A percentile compares a stretch with the other conserved stretches of the same genome.
phyloP scores from a whole-genome alignment of 2,113 vertebrate species.

The Ageneiosus marmoratus region DNA sequence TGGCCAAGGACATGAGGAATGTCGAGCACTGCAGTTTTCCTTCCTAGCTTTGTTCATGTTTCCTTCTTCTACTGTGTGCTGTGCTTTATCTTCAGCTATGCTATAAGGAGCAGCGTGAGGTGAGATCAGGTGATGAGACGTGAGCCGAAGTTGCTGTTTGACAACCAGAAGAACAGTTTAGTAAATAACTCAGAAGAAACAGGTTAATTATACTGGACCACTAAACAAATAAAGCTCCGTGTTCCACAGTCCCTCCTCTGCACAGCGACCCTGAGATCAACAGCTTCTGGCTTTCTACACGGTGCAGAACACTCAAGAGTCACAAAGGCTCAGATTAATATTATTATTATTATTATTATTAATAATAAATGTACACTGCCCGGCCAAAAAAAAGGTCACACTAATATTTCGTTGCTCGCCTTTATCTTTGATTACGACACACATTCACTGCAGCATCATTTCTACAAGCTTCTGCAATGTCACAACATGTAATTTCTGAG shows the following conservation, averaged over 20 bases:
- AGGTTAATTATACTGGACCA: background rate
- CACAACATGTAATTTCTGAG: too few species aligned
- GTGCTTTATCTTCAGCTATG: too few species aligned
- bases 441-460: too few species aligned
- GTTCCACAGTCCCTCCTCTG: conserved; percentile 17
- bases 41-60: conserved; percentile 14
- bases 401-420: too few species aligned
- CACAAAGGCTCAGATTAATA: background rate
- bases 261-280: background rate
- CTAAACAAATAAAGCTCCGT: conserved; percentile 19
- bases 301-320: background rate
- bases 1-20: conserved; percentile 32
- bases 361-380: too few species aligned
- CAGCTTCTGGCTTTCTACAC: background rate
- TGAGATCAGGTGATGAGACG: background rate
- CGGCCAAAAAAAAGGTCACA: too few species aligned
- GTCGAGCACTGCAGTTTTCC: conserved; percentile 5
- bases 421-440: too few species aligned
- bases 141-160: background rate
- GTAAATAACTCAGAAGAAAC: background rate
- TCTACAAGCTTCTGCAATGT: too few species aligned
- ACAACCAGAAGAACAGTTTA: background rate
- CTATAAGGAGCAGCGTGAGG: background rate
- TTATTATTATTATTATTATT: background rate
- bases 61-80: background rate